Conservation (phyloP, 2,113 vertebrate species). For the Ia io region DNA sequence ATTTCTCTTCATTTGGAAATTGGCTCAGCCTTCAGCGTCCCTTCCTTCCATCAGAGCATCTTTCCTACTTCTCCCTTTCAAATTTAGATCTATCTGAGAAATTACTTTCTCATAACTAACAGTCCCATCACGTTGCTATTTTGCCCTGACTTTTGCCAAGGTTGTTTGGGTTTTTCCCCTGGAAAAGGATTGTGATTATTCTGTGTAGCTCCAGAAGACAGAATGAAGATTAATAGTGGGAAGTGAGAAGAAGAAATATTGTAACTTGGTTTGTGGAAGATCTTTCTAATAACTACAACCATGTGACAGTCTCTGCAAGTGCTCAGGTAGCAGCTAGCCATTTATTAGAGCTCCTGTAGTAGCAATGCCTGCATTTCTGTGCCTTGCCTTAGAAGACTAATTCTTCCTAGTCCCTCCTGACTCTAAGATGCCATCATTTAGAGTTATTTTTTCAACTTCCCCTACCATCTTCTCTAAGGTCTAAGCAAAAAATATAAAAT, state of each 20-base stretch:
- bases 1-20: slow-evolving; percentile 44
- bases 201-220: not conserved
- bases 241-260: slow-evolving; percentile 44
- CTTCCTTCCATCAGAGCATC: not conserved
- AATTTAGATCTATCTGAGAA: not conserved
- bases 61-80: not conserved
- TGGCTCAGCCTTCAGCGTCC: not conserved
- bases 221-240: slow-evolving; percentile 52
- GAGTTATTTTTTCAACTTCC: not conserved
- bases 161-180: slow-evolving; percentile 50
- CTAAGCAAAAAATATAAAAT: not conserved
- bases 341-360: slow-evolving; percentile 17
- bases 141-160: slow-evolving; percentile 44
- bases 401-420: not conserved
- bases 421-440: not conserved
- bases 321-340: not conserved
- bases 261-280: slow-evolving; percentile 33
- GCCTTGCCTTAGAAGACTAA: not conserved
- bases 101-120: not conserved
- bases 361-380: not conserved
- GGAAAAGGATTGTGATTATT: slow-evolving; percentile 38
- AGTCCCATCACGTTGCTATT: slow-evolving; percentile 17
- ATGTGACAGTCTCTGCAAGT: not conserved
- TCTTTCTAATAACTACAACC: slow-evolving; percentile 45
- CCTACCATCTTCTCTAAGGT: not conserved